A percentile compares a stretch with the other conserved stretches of the same genome.
phyloP scores from a whole-genome alignment of 1,140 invertebrate genomes.

The Anagrus nilaparvatae region DNA sequence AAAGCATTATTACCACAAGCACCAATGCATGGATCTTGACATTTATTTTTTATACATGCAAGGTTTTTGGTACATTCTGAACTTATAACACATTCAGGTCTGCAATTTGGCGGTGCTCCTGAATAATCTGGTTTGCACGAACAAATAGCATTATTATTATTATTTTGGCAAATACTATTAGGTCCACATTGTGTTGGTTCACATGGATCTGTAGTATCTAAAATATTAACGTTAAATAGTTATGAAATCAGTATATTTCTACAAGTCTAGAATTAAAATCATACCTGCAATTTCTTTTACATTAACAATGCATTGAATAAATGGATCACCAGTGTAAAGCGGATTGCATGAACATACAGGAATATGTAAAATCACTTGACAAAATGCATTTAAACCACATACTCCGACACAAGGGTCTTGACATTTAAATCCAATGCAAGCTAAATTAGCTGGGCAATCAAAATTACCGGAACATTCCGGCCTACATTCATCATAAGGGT shows the following conservation, averaged over 20 bases:
- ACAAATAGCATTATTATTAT: slow-evolving; percentile 49
- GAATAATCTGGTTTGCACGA: slow-evolving; percentile 51
- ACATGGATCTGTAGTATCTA: slow-evolving; percentile 44
- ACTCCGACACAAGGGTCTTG: slow-evolving; percentile 62
- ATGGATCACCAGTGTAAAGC: slow-evolving; percentile 63
- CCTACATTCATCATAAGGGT: slow-evolving; percentile 65
- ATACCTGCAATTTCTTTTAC: slow-evolving; percentile 19
- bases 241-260: not conserved
- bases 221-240: slow-evolving; percentile 1
- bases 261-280: not conserved
- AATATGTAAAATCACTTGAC: slow-evolving; percentile 61
- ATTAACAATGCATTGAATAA: slow-evolving; percentile 45
- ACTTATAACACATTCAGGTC: slow-evolving; percentile 52
- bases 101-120: slow-evolving; percentile 56
- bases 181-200: slow-evolving; percentile 58
- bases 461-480: slow-evolving; percentile 59
- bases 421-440: slow-evolving; percentile 60
- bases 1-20: slow-evolving; percentile 45
- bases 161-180: slow-evolving; percentile 53
- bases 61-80: slow-evolving; percentile 43
- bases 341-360: slow-evolving; percentile 58
- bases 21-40: slow-evolving; percentile 45
- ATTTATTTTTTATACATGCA: slow-evolving; percentile 42
- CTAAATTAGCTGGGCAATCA: slow-evolving; percentile 58
- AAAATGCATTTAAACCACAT: slow-evolving; percentile 62